phyloP scores from a whole-genome alignment of 1,140 invertebrate genomes.

The Calephelis nemesis region DNA sequence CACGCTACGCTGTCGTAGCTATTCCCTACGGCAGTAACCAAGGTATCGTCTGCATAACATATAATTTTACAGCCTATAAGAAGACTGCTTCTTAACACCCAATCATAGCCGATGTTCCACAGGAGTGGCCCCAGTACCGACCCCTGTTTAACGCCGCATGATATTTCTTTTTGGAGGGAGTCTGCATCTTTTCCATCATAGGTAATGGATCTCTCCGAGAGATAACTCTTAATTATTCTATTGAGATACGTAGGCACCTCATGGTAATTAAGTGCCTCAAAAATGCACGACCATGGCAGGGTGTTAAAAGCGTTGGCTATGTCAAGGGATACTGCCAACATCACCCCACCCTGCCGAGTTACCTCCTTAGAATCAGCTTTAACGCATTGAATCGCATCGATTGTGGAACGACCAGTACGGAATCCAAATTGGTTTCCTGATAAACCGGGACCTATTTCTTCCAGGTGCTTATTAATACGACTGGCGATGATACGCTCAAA shows the following conservation, averaged over 20 bases:
- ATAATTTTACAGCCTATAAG: not conserved
- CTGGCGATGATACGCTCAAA: not conserved
- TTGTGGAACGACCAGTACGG: not conserved
- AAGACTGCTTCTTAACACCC: not conserved
- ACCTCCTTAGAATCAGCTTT: not conserved
- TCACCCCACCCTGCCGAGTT: no score
- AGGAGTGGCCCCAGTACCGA: no score
- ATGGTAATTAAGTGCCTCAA: not conserved
- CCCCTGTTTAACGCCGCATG: not conserved
- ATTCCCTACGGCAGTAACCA: not conserved
- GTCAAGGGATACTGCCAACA: no score
- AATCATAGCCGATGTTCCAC: not conserved
- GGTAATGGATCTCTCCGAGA: not conserved
- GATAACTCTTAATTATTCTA: not conserved
- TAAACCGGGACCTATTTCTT: not conserved
- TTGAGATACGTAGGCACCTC: not conserved
- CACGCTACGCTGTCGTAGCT: no score
- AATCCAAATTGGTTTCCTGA: not conserved
- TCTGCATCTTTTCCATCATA: not conserved
- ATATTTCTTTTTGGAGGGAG: not conserved
- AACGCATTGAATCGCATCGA: not conserved
- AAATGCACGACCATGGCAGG: not conserved
- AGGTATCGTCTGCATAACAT: not conserved
- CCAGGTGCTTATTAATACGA: not conserved
- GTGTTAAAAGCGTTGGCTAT: not conserved